Base-by-base conservation (phyloP, 2,797 vertebrate species). In the Phrynocephalus forsythii region DNA sequence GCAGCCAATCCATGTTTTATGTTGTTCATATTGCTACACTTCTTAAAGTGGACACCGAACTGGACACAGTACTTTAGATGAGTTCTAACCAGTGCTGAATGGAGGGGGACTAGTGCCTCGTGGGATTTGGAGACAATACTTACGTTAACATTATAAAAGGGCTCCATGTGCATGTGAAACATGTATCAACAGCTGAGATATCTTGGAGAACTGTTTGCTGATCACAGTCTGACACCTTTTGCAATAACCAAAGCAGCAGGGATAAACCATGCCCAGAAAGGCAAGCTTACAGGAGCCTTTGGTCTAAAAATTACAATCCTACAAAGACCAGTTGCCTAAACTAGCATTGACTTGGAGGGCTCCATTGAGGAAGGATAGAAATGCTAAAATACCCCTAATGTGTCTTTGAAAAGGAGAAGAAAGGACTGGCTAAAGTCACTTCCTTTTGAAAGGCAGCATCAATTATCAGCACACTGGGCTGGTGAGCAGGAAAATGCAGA, bases 401-500 rank as follows among this genome's bases (percentile, higher is more conserved):
- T 0, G 89, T 26, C 87, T 76, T 66, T 24, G 1, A 38, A 88
- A 88, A 26, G 77, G 3, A 79, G 15, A 67, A 33, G 10, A 66
- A 84, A 11, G 22, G 10, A 28, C 8, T 1, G 84, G 66, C 85
- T 71, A 24, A 84, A 9, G 2, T 16, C 2, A 44, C 1, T 0
- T 44, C 44, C 48, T 4, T 10, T 83, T 88, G 84, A 89, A 92
- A 0, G 38, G 38, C 44, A 5, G 8, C 1, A 66, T 79, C 56
- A 84, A 69, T 87, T 89, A 75, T 28, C 83, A 33, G 2, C 84
- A 4, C 82, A 13, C 22, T 81, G 83, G 83, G 1, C 26, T 73
- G 52, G 38, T 16, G 20, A 88, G 33, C 82, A 60, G 20, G 82
- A 38, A 4, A 92, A 86, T 1, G 13, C 6, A 63, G 33, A 72